Conservation (phyloP, 2,113 vertebrate genomes). For the Caranx melampygus region DNA sequence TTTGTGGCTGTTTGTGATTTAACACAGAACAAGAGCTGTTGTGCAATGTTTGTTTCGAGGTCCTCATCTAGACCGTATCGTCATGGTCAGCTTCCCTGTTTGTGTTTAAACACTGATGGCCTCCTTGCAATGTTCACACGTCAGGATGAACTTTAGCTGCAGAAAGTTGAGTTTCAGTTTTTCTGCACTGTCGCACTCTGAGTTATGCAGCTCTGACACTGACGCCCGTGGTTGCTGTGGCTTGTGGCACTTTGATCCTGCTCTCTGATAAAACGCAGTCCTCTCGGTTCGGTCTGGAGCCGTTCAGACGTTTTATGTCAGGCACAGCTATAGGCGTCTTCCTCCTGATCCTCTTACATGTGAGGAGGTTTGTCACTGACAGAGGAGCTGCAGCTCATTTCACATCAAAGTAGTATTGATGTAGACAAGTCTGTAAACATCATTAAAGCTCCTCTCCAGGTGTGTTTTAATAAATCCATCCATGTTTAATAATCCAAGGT, state of each 20-base stretch:
- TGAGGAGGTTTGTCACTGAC: conserved; percentile 4
- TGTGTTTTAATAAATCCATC: too few relatives aligned
- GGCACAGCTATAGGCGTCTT: neutral
- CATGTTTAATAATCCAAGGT: too few relatives aligned
- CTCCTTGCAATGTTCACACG: neutral
- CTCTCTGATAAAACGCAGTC: conserved; percentile 1
- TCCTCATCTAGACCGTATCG: neutral
- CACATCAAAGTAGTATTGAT: too few relatives aligned
- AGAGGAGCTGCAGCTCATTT: neutral
- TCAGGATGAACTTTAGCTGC: neutral
- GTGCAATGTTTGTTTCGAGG: conserved; percentile 9
- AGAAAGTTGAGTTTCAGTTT: neutral
- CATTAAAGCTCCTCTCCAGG: too few relatives aligned
- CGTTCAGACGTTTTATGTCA: conserved; percentile 7
- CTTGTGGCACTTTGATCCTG: neutral
- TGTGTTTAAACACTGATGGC: conserved; percentile 10
- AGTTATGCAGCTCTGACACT: neutral
- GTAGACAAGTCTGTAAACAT: too few relatives aligned
- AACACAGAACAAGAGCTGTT: conserved; percentile 25
- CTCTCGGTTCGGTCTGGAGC: neutral
- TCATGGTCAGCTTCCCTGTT: conserved; percentile 13
- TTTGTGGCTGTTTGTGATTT: conserved; percentile 32
- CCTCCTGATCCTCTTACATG: conserved; percentile 9
- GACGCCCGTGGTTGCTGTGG: neutral
- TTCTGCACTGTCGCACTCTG: neutral